Conservation (phyloP, 2,797 vertebrate genomes). For the Podargus strigoides region DNA sequence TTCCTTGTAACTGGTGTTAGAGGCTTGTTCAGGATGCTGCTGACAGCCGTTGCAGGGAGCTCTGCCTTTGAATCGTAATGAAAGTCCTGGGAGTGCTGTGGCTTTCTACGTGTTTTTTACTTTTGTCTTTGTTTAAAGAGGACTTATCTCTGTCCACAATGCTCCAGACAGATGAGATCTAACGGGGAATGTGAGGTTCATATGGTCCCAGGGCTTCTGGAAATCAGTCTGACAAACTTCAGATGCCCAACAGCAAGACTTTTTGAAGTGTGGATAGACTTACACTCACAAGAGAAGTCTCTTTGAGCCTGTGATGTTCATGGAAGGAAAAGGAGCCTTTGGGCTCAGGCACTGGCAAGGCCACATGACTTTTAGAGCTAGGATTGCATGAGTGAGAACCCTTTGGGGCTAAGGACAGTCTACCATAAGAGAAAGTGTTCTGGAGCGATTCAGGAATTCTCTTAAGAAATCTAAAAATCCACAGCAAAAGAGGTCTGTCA, state of each 20-base stretch:
- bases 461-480: not conserved
- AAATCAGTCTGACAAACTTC: not conserved
- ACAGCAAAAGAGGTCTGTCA: not conserved
- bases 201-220: not conserved
- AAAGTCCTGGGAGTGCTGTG: not conserved
- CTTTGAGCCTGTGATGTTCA: not conserved
- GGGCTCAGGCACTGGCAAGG: not conserved
- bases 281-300: not conserved
- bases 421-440: not conserved
- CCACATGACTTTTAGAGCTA: fast-evolving
- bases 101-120: not conserved
- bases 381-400: not conserved
- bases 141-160: not conserved
- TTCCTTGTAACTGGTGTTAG: not conserved
- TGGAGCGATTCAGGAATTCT: not conserved
- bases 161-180: not conserved
- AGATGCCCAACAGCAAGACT: not conserved
- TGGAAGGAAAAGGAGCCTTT: not conserved
- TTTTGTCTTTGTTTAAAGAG: not conserved
- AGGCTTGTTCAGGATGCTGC: not conserved
- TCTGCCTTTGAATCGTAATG: not conserved
- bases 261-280: not conserved
- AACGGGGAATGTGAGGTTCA: not conserved
- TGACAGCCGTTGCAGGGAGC: not conserved
- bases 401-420: not conserved